Base-by-base conservation (phyloP, 2,888 invertebrate species). In the Charanyca ferruginea region DNA sequence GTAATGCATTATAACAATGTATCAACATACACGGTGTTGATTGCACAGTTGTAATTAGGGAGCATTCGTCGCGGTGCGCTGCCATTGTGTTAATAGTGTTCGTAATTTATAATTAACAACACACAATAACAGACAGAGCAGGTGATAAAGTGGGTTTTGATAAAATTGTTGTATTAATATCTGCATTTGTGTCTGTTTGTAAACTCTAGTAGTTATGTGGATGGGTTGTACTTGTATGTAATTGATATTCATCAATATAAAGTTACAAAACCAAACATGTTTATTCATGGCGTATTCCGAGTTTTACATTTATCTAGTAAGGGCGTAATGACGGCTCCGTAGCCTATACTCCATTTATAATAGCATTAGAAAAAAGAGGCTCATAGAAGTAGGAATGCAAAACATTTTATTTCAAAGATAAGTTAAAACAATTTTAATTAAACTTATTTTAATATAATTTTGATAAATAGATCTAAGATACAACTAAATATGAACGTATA, bases 31-130 rank as follows among this genome's bases (percentile, higher is more conserved):
- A 22, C 11, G 11, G 4, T 8, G 25, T n/a, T 59, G 25, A 23
- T 57, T 53, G 23, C 38, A 41, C 66, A 73, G 41, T 22, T 57
- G 63, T 78, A 68, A 77, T 71, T 70, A 78, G 63, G 67, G 60
- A 8, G 41, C 22, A 11, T 73, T 53, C 22, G 55, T 54, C 18
- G n/a, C 52, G 47, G 22, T 35, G 45, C 28, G 32, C 25, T 20
- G 44, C 22, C 13, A 45, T 52, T 48, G 20, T 61, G 25, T 58
- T 44, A 38, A 42, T 47, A 54, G 38, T 57, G 51, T 53, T 59
- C 47, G 54, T 74, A 61, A 78, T 74, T 63, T 60, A 58, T 74
- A 74, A 67, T 74, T 74, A 70, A 54, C 44, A 51, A 54, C 18
- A 59, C 25, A 59, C 44, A 60, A 28, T 5, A 51, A 52, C 6